Conservation (phyloP, 2,888 invertebrate species). For the Hesperia comma region DNA sequence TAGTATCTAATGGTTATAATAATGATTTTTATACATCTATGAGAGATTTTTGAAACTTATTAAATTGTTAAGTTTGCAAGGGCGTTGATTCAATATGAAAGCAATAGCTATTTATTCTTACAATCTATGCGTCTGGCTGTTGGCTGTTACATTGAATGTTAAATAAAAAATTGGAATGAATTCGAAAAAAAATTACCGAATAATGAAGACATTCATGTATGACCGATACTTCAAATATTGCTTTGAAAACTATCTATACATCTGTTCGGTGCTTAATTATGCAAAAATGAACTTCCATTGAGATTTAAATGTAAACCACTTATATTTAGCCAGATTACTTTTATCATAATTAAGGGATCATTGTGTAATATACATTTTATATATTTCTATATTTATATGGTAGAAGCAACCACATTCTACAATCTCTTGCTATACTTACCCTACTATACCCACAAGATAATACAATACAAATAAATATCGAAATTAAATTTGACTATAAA, state of each 20-base stretch:
- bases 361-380: no score
- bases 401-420: no score
- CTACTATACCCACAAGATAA: no score
- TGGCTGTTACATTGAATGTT: not conserved
- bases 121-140: not conserved
- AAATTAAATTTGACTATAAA: no score
- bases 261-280: not conserved
- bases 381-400: no score
- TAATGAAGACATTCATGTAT: no score
- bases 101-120: not conserved
- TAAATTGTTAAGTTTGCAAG: not conserved
- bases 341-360: no score
- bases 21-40: not conserved
- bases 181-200: not conserved
- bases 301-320: no score
- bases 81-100: not conserved
- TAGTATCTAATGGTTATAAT: not conserved
- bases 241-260: not conserved
- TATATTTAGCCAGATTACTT: no score
- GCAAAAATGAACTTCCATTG: no score
- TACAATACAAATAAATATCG: no score
- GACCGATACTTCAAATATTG: not conserved
- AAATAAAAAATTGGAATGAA: not conserved
- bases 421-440: no score
- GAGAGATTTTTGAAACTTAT: constrained; percentile 6